Percentiles rank a stretch among this genome's conserved stretches.
Conservation (phyloP, 2,797 vertebrate genomes). For the Hybognathus amarus region DNA sequence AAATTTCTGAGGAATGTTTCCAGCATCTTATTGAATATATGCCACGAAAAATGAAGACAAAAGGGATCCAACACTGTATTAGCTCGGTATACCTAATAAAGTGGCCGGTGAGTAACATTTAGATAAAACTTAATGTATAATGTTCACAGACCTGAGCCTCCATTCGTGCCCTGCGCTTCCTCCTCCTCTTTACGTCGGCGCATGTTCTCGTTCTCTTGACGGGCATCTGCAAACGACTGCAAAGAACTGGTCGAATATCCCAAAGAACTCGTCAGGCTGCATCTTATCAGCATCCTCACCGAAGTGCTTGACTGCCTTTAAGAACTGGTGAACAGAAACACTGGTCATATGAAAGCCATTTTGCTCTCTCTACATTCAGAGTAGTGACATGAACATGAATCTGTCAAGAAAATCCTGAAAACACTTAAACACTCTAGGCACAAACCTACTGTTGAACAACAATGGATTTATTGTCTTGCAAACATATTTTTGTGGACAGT, state of each 20-base stretch:
- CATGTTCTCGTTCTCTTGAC: slow-evolving; percentile 98
- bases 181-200: slow-evolving; percentile 94
- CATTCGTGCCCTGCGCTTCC: slow-evolving; percentile 91
- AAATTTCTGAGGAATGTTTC: background rate
- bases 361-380: background rate
- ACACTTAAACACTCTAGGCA: background rate
- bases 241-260: slow-evolving; percentile 98
- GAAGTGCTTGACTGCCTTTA: slow-evolving; percentile 92
- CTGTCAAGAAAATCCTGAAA: background rate
- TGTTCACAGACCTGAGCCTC: slow-evolving; percentile 88
- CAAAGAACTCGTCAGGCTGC: slow-evolving; percentile 98
- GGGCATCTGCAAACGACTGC: slow-evolving; percentile 91
- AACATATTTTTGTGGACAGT: background rate
- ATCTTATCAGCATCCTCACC: slow-evolving; percentile 92
- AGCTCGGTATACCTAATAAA: background rate
- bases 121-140: background rate
- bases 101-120: background rate
- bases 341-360: slow-evolving; percentile 1
- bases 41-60: background rate
- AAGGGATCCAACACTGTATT: background rate
- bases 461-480: background rate
- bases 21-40: background rate
- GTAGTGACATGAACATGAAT: background rate
- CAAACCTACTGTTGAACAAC: background rate
- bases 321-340: slow-evolving; percentile 78